Evolutionary conservation across 1,140 invertebrate species (phyloP), one percentile per base, ranked within the genome.

Genomic region (Diachasmimorpha longicaudata): DNA sequence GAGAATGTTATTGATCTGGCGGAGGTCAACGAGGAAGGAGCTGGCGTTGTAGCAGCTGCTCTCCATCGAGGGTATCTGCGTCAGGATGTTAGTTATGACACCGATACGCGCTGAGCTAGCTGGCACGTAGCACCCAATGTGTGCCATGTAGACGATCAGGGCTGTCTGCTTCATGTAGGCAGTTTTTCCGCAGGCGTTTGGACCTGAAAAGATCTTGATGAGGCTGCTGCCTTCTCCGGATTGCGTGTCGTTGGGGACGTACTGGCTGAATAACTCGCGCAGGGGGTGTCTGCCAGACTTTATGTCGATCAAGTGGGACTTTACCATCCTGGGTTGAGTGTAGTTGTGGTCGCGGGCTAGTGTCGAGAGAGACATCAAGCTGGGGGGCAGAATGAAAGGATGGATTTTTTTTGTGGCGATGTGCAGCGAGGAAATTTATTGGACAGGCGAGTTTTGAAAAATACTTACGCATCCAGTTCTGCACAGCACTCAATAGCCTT

Each of bases 171-270:
- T 97, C 79, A 98, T 90, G 84, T 96, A 98, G 25, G 97, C 92
- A 80, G 95, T 97, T 88, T 99, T 99, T 0, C 97, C 97, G 84
- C 95, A 96, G 9, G 95, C 92, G 88, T 98, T 98, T 0, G 96
- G 95, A 0, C 96, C 96, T 1, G 95, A 96, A 13, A 98, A 82
- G 36, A 98, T 90, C 83, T 95, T 95, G 1, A 97, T 90, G 72
- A 91, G 90, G 11, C 91, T 90, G 9, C 88, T 79, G 5, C 83
- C 82, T 0, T 84, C 81, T 13, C 91, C 91, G 55, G 93, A 93
- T 55, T 85, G 79, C 1, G 91, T 91, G 81, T 94, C 91, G 85
- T 97, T 97, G 0, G 94, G 90, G 2, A 97, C 93, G 85, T 93
- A 96, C 72, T 90, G 91, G 23, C 91, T 90, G 44, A 90, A 90